Evolutionary conservation across 2,888 invertebrate genomes (phyloP), one percentile per base, ranked within the genome.

Genomic region (Rhagonycha lutea): DNA sequence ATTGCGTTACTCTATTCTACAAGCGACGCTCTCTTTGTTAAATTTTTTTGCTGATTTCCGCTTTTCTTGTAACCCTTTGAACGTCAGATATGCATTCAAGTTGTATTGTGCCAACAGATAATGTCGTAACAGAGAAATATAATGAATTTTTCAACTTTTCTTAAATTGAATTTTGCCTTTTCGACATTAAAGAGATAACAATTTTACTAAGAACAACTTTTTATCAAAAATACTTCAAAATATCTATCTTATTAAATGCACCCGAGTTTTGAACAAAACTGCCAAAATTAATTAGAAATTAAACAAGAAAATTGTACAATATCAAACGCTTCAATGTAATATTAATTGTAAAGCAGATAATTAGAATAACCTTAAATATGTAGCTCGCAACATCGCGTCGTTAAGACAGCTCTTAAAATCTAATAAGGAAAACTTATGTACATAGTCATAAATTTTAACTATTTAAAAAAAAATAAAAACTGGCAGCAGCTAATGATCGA

Each of bases 41-140:
- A 78, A 72, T 85, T 85, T 84, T 85, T 85, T 81, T 84, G 83
- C 83, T 85, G 84, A 85, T 85, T 86, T 86, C 85, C 85, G 85
- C 83, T 83, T 84, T 83, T 84, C 84, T 85, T 84, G 83, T 83
- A 86, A 86, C 86, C 86, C 86, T 86, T 86, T 85, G 83, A 83
- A 81, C 82, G 84, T 81, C 83, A 82, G 83, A 83, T 74, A 78
- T 81, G 83, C 82, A 81, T 82, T 82, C 84, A 83, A 80, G 80
- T 80, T 80, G 80, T 82, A 84, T 84, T 84, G 84, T 85, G 76
- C 78, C 70, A 81, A 78, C 78, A 81, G 85, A 84, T 85, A 85
- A 85, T 83, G 85, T 85, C 84, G 80, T 83, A 80, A 79, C 74
- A 80, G 81, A 80, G 83, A 81, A 81, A 83, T 80, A 83, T 83